Conservation (phyloP, 2,797 vertebrate species). For the Spinus olivaceus region DNA sequence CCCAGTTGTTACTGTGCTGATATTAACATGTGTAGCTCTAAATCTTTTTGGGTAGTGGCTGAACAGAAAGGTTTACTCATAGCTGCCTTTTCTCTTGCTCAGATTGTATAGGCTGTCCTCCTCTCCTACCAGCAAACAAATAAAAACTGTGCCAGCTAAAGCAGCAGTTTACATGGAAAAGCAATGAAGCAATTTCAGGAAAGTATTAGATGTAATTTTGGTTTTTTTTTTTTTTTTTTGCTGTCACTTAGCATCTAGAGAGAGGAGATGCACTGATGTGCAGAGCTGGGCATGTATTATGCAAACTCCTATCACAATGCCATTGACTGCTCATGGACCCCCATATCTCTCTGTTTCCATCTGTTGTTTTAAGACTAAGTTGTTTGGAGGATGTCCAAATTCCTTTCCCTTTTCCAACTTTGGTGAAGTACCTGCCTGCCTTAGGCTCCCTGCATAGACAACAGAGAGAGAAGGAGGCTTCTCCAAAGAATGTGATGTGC, state of each 20-base stretch:
- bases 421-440: slow-evolving; percentile 38
- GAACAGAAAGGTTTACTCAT: neutral
- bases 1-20: neutral
- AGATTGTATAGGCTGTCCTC: neutral
- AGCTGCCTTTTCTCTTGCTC: neutral
- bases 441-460: neutral
- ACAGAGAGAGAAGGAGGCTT: neutral
- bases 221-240: neutral
- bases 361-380: slow-evolving; percentile 58
- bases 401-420: neutral
- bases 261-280: slow-evolving; percentile 9
- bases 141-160: slow-evolving; percentile 17
- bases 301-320: slow-evolving; percentile 38
- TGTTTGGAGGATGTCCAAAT: slow-evolving; percentile 62
- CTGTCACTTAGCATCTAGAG: slow-evolving; percentile 44
- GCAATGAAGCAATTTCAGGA: slow-evolving; percentile 35
- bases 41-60: neutral
- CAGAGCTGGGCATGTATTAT: neutral
- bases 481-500: neutral
- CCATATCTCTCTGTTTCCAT: slow-evolving; percentile 43
- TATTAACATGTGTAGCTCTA: slow-evolving; percentile 34
- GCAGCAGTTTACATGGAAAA: slow-evolving; percentile 46
- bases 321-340: slow-evolving; percentile 48
- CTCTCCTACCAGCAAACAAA: slow-evolving; percentile 34
- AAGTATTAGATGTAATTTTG: slow-evolving; percentile 45